Evolutionary conservation across 2,797 vertebrate genomes (phyloP).

Genomic region (Myiotriccus ornatus): DNA sequence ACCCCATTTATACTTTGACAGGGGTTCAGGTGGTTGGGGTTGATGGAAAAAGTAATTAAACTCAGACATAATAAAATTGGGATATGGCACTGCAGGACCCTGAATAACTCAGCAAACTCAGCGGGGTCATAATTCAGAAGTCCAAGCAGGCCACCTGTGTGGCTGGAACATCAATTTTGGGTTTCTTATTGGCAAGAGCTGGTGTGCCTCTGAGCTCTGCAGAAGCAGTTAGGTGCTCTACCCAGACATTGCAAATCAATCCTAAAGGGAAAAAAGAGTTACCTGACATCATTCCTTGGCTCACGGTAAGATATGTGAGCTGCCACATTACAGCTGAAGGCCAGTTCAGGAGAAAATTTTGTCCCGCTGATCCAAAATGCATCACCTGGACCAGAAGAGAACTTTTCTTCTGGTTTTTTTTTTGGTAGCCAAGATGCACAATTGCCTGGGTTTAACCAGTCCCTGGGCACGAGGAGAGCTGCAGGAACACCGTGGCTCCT

Average conservation of each 20-base stretch:
- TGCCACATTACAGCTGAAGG: neutral
- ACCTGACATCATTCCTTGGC: neutral
- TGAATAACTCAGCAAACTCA: neutral
- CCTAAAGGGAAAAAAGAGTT: neutral
- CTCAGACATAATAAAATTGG: neutral
- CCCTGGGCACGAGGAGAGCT: neutral
- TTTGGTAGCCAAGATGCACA: neutral
- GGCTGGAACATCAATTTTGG: neutral
- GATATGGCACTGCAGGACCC: neutral
- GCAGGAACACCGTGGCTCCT: neutral
- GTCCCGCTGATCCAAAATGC: neutral
- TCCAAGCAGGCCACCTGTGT: neutral
- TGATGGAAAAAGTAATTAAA: neutral
- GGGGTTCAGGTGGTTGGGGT: neutral
- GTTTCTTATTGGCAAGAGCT: neutral
- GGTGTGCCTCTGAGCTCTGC: neutral
- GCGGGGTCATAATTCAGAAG: neutral
- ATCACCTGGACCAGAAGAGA: neutral
- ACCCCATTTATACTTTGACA: neutral
- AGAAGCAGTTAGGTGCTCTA: neutral
- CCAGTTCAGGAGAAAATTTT: neutral
- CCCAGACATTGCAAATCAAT: neutral
- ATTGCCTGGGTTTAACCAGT: neutral
- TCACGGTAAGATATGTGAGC: neutral
- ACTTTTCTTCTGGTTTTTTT: neutral